phyloP scores from a whole-genome alignment of 2,888 invertebrate species.

The Coremacera marginata region DNA sequence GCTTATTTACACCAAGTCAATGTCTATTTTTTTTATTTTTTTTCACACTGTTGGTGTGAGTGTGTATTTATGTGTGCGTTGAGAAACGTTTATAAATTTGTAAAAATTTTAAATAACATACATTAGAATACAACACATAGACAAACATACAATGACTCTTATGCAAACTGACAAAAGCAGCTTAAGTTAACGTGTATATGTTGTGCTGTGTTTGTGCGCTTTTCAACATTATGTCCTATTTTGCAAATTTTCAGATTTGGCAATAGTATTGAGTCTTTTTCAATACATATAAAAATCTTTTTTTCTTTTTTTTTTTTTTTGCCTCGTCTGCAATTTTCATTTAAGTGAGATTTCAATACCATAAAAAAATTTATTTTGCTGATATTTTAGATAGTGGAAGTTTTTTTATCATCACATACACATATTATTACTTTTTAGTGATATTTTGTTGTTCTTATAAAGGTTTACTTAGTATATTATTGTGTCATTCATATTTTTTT shows the following conservation, averaged over 20 bases:
- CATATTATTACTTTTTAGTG: background rate
- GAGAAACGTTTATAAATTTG: background rate
- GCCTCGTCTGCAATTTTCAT: conserved; percentile 23
- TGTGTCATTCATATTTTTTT: background rate
- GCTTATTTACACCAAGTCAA: conserved; percentile 17
- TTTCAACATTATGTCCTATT: background rate
- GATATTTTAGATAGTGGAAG: background rate
- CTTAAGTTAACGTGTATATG: background rate
- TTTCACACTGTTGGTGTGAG: background rate
- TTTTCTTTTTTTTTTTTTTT: too few relatives aligned
- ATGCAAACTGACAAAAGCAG: conserved; percentile 3
- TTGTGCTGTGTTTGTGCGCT: background rate
- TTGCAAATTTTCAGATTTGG: background rate
- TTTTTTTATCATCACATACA: background rate
- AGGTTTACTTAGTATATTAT: background rate
- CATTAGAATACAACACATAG: background rate
- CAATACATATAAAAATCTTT: background rate
- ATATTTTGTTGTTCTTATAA: background rate
- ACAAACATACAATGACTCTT: background rate
- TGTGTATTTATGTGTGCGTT: background rate
- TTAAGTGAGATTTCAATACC: conserved; percentile 8
- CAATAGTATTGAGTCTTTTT: background rate
- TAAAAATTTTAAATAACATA: background rate
- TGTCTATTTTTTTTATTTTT: background rate
- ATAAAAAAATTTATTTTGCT: background rate